Percentiles rank a stretch among this genome's conserved stretches.
These are phyloP conservation scores for Himantopus leucocephalus DNA, from an alignment of 2,113 vertebrate species.

Conservation along the genomic window DNA sequence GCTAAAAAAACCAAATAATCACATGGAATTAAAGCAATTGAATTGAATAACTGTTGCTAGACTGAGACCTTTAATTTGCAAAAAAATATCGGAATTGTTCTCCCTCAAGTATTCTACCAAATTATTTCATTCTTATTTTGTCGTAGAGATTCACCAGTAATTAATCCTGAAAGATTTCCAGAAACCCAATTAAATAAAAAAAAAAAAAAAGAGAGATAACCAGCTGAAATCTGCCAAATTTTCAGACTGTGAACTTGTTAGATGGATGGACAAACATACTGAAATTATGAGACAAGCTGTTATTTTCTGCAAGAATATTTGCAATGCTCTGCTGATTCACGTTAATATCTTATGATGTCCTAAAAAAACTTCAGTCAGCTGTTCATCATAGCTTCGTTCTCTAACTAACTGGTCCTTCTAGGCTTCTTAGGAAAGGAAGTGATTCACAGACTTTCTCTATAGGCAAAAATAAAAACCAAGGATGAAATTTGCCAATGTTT, in stretches of 20 bases:
- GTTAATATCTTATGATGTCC: neutral
- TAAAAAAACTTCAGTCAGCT: neutral
- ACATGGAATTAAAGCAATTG: neutral
- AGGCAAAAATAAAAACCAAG: neutral
- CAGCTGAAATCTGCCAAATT: neutral
- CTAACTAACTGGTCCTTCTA: neutral
- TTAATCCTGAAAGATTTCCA: neutral
- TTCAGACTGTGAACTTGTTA: neutral
- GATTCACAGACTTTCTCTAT: neutral
- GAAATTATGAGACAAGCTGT: neutral
- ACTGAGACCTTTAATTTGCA: neutral
- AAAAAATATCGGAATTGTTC: neutral
- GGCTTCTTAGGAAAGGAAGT: neutral
- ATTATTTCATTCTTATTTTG: neutral
- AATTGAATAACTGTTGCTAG: neutral
- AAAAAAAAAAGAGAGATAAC: neutral
- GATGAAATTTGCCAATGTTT: neutral
- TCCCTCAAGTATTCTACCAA: neutral
- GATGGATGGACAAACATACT: neutral
- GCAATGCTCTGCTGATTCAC: neutral
- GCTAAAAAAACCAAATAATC: neutral
- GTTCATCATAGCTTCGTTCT: neutral
- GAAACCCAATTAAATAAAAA: neutral
- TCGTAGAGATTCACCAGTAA: neutral
- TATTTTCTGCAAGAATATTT: slow-evolving; percentile 16